Percentiles rank a stretch among this genome's conserved stretches.
These are phyloP conservation scores for Caloenas nicobarica DNA, from an alignment of 2,113 vertebrate genomes.

Conservation along the genomic window DNA sequence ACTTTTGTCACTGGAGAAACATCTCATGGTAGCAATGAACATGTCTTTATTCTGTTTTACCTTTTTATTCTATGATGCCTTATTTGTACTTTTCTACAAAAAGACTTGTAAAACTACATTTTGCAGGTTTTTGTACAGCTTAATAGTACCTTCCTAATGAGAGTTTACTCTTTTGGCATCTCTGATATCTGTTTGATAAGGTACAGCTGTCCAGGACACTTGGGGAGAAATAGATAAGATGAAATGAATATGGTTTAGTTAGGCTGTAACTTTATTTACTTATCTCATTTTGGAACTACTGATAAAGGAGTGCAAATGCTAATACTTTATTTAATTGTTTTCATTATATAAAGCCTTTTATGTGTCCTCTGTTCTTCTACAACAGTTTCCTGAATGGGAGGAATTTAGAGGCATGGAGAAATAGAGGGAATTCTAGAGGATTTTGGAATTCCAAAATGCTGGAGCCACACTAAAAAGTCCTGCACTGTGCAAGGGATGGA, in stretches of 20 bases:
- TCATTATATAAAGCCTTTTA: background rate
- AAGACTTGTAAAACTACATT: background rate
- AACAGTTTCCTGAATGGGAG: background rate
- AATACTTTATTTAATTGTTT: conserved; percentile 36
- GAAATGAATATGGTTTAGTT: conserved; percentile 11
- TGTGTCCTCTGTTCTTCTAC: background rate
- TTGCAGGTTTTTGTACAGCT: background rate
- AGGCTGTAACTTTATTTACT: conserved; percentile 27
- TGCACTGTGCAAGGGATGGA: background rate
- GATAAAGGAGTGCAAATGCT: conserved; percentile 2
- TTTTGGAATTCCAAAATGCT: background rate
- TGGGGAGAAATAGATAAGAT: conserved; percentile 1
- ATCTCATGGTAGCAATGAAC: background rate
- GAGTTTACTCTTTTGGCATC: background rate
- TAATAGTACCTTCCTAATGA: background rate
- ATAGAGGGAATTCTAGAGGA: background rate
- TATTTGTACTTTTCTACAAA: background rate
- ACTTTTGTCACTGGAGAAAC: background rate
- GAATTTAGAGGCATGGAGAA: background rate
- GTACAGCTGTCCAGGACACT: background rate
- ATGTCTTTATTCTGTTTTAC: background rate
- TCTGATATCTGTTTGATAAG: background rate
- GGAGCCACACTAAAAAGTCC: background rate
- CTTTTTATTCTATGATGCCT: background rate
- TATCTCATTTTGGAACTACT: background rate